phyloP scores from a whole-genome alignment of 2,888 invertebrate genomes.

The Polymixis lichenea region DNA sequence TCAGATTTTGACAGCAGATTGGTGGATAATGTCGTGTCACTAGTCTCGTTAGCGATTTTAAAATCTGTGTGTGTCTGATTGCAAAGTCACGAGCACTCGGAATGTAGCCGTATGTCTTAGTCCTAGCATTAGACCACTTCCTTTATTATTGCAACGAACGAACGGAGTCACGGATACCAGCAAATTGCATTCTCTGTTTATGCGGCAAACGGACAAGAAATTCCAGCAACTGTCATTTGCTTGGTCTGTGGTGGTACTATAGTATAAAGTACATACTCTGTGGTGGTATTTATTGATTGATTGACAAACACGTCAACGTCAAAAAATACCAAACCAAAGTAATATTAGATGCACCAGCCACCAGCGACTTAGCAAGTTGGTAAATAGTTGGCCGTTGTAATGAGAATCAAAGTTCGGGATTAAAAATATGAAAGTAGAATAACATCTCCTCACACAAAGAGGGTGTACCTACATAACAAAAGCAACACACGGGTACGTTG shows the following conservation, averaged over 20 bases:
- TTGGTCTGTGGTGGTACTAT: too few relatives aligned
- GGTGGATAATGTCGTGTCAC: background rate
- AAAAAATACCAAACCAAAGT: too few relatives aligned
- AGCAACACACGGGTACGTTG: slow-evolving; percentile 1
- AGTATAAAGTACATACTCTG: too few relatives aligned
- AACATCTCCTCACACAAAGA: background rate
- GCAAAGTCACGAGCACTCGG: too few relatives aligned
- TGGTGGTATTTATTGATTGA: too few relatives aligned
- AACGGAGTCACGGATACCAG: background rate
- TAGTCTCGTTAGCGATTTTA: background rate
- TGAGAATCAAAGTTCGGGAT: background rate
- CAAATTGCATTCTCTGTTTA: too few relatives aligned
- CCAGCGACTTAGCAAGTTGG: too few relatives aligned
- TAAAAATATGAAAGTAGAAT: background rate
- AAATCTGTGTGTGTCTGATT: background rate
- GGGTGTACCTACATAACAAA: background rate
- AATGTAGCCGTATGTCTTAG: background rate
- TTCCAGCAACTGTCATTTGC: background rate
- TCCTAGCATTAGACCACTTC: background rate
- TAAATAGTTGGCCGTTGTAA: too few relatives aligned
- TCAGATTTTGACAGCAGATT: background rate
- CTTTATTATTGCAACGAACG: background rate
- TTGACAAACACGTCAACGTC: background rate
- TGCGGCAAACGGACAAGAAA: background rate
- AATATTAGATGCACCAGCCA: too few relatives aligned